Percentiles rank a stretch among this genome's conserved stretches.
phyloP scores from a whole-genome alignment of 1,140 invertebrate species.

The Lepidurus arcticus region DNA sequence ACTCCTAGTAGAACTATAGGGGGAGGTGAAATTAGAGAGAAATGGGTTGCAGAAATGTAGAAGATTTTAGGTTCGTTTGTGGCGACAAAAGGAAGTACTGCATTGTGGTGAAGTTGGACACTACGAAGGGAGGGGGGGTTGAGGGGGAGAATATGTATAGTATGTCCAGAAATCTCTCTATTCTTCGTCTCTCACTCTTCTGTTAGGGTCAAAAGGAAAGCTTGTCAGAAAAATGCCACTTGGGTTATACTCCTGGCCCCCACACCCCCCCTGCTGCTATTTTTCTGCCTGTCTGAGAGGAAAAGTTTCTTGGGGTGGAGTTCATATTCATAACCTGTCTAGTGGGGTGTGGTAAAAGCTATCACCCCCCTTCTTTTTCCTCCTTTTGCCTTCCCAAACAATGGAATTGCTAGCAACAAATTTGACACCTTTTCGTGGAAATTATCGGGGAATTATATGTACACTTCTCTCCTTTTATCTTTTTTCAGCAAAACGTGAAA shows the following conservation, averaged over 20 bases:
- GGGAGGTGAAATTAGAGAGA: neutral
- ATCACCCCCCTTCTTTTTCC: neutral
- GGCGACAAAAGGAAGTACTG: slow-evolving; percentile 6
- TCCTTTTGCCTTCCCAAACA: neutral
- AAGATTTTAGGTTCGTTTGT: neutral
- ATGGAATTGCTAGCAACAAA: neutral
- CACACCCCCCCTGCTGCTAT: neutral
- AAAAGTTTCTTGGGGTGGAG: slow-evolving; percentile 21
- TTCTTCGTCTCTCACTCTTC: neutral
- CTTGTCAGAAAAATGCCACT: slow-evolving; percentile 21
- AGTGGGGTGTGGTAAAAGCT: slow-evolving; percentile 18
- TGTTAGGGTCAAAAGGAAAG: neutral
- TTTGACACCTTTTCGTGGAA: slow-evolving; percentile 16
- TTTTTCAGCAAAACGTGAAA: too few species aligned
- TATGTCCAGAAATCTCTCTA: neutral
- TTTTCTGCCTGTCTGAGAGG: slow-evolving; percentile 6
- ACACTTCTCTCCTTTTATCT: too few species aligned
- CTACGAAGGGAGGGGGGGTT: neutral
- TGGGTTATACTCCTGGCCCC: neutral
- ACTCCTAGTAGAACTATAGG: neutral
- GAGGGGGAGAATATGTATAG: neutral
- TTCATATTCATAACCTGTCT: slow-evolving; percentile 22
- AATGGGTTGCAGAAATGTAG: neutral
- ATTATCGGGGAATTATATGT: neutral
- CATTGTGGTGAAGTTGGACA: neutral